A percentile compares a stretch with the other conserved stretches of the same genome.
Conservation (phyloP, 2,797 vertebrate genomes). For the Passerculus sandwichensis region DNA sequence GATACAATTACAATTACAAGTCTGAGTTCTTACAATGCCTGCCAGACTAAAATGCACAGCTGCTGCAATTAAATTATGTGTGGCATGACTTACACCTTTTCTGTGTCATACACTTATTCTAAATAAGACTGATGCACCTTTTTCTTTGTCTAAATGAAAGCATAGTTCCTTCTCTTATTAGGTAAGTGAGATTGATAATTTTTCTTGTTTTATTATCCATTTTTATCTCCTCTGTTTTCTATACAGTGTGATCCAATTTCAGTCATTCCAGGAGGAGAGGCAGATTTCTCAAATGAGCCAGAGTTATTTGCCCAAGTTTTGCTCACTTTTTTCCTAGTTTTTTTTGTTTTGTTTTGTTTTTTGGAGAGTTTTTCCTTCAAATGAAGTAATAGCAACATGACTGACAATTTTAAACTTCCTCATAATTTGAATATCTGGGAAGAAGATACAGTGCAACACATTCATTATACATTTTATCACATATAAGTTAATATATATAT, state of each 20-base stretch:
- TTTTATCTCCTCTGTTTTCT: background rate
- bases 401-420: background rate
- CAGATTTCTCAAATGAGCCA: background rate
- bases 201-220: background rate
- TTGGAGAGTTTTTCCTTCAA: background rate
- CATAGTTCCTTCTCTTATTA: background rate
- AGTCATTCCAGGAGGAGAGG: background rate
- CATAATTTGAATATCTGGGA: background rate
- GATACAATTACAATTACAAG: background rate
- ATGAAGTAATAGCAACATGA: background rate
- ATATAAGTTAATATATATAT: background rate
- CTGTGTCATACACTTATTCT: background rate
- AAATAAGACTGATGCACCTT: background rate
- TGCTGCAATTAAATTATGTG: background rate
- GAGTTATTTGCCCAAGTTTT: background rate
- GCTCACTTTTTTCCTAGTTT: background rate
- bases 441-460: background rate
- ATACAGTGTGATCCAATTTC: background rate
- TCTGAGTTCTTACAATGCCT: background rate
- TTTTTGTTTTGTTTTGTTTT: background rate
- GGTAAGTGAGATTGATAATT: background rate
- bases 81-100: background rate
- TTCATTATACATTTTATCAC: background rate
- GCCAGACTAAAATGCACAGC: background rate
- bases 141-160: background rate